phyloP scores from a whole-genome alignment of 2,113 vertebrate genomes.

The Tragelaphus strepsiceros region DNA sequence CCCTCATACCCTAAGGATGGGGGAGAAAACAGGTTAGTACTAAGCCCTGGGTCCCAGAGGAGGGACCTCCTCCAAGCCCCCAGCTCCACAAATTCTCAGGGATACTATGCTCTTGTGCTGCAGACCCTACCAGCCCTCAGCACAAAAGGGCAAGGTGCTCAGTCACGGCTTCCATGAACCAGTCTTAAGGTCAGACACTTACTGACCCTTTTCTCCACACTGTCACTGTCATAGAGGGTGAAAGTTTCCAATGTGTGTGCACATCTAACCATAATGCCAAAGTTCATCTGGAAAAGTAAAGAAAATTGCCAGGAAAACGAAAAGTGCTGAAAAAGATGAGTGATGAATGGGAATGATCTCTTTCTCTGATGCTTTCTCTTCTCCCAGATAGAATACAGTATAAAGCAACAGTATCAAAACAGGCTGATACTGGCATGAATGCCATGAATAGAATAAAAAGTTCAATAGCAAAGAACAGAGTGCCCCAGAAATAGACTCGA shows the following conservation, averaged over 20 bases:
- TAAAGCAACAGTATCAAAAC: not conserved
- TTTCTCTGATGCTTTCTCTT: not conserved
- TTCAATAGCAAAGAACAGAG: not conserved
- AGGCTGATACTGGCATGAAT: not conserved
- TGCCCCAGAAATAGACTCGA: not conserved
- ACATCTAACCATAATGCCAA: not conserved
- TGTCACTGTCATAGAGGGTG: not conserved
- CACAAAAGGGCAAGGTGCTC: not conserved
- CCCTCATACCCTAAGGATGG: constrained; percentile 88
- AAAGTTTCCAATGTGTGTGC: not conserved
- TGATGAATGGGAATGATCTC: not conserved
- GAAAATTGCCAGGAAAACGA: not conserved
- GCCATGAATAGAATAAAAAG: not conserved
- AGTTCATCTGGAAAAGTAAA: not conserved
- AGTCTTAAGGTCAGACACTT: not conserved
- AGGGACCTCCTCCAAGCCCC: not conserved
- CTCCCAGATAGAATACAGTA: not conserved
- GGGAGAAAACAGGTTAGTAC: not conserved
- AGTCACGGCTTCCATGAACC: not conserved
- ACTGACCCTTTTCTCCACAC: not conserved
- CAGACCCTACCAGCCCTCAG: not conserved
- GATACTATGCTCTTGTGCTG: not conserved
- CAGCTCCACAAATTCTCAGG: not conserved
- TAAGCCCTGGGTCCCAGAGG: not conserved
- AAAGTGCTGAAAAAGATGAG: not conserved